These are phyloP conservation scores for Zootoca vivipara DNA, from an alignment of 2,113 vertebrate species.

Conservation along the genomic window DNA sequence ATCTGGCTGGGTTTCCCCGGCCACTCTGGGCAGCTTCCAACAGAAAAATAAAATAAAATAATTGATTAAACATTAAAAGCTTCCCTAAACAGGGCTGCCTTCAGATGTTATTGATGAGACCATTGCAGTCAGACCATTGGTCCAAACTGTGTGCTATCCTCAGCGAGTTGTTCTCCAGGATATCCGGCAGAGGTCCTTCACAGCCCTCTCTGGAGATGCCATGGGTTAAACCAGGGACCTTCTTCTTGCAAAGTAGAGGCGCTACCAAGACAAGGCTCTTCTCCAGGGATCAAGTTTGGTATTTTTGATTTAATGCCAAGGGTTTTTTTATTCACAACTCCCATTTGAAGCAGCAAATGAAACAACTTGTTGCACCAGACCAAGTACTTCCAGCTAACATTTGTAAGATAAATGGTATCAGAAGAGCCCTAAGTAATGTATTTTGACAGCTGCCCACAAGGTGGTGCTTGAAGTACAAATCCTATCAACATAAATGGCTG, in stretches of 20 bases:
- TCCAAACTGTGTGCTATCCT: neutral
- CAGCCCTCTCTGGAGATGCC: neutral
- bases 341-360: neutral
- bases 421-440: neutral
- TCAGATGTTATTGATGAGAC: too few species aligned
- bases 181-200: neutral
- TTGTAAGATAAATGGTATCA: neutral
- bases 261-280: neutral
- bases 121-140: too few species aligned
- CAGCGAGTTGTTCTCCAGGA: neutral
- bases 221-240: neutral
- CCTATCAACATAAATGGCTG: neutral
- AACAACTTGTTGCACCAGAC: neutral
- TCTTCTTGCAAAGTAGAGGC: neutral
- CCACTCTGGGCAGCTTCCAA: too few species aligned
- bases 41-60: too few species aligned
- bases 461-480: neutral
- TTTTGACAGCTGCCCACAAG: neutral
- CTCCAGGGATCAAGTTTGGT: neutral
- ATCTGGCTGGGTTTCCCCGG: too few species aligned
- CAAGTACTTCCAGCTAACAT: neutral
- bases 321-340: neutral
- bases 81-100: too few species aligned
- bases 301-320: neutral
- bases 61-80: too few species aligned